Evolutionary conservation across 2,113 vertebrate genomes (phyloP).

Genomic region (Rhipidura dahli): DNA sequence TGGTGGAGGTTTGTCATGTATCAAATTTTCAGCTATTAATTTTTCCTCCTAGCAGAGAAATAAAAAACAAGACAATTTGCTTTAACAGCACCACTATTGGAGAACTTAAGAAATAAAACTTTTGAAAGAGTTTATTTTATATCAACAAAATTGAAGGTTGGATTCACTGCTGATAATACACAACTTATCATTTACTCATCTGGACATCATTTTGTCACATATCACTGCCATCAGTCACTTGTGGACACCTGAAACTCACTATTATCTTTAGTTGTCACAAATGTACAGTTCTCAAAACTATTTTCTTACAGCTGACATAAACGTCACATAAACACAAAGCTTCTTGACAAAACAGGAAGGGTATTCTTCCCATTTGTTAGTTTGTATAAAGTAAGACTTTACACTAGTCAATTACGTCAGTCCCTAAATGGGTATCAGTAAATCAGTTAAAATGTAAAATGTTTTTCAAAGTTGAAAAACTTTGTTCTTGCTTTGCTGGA

Average conservation of each 20-base stretch:
- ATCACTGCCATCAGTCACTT: neutral
- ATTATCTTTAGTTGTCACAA: neutral
- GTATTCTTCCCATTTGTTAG: neutral
- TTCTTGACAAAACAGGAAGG: neutral
- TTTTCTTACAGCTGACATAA: neutral
- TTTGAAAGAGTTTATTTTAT: neutral
- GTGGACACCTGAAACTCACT: neutral
- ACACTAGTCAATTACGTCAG: neutral
- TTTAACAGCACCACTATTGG: neutral
- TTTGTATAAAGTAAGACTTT: neutral
- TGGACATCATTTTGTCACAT: neutral
- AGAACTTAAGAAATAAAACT: neutral
- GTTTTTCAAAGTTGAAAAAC: neutral
- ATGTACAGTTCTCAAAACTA: neutral
- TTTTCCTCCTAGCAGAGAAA: constrained; percentile 67
- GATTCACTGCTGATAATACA: neutral
- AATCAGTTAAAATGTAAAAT: neutral
- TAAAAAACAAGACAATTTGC: neutral
- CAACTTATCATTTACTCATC: neutral
- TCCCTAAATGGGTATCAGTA: neutral
- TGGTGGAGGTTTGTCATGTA: constrained; percentile 53
- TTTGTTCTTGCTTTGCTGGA: neutral
- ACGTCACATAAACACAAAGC: neutral
- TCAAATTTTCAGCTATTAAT: neutral
- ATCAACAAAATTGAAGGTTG: neutral